A percentile compares a stretch with the other conserved stretches of the same genome.
Conservation (phyloP, 2,113 vertebrate genomes). For the Elanoides forficatus region DNA sequence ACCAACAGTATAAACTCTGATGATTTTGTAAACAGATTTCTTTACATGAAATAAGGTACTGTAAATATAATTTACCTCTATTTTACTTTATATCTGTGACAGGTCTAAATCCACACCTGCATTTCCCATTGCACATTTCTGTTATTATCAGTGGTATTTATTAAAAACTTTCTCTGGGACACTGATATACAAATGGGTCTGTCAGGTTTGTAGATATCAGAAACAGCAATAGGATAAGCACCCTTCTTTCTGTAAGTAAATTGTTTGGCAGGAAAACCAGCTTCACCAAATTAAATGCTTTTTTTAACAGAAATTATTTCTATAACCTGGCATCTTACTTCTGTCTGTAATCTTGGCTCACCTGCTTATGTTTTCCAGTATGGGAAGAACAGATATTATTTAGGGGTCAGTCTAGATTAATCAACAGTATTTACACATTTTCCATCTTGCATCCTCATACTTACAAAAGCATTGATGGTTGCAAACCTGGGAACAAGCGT, state of each 20-base stretch:
- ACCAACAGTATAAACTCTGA: background rate
- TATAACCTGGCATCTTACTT: background rate
- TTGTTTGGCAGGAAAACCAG: background rate
- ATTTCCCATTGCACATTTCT: background rate
- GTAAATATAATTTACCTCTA: background rate
- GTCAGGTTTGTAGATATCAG: background rate
- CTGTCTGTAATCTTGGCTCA: background rate
- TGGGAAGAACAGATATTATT: background rate
- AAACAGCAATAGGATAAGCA: background rate
- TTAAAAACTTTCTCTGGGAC: background rate
- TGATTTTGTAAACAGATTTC: background rate
- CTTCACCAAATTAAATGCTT: background rate
- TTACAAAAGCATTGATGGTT: background rate
- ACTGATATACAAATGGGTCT: accelerated
- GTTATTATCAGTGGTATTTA: background rate
- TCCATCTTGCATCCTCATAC: background rate
- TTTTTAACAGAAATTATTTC: background rate
- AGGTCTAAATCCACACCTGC: background rate
- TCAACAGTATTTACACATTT: background rate
- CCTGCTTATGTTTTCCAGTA: background rate
- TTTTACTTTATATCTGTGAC: background rate
- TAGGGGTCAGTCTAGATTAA: background rate
- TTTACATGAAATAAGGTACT: background rate
- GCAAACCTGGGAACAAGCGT: background rate
- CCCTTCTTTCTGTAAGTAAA: background rate